Percentiles rank a stretch among this genome's conserved stretches.
phyloP scores from a whole-genome alignment of 2,888 invertebrate genomes.

The Nemotelus pantherinus region DNA sequence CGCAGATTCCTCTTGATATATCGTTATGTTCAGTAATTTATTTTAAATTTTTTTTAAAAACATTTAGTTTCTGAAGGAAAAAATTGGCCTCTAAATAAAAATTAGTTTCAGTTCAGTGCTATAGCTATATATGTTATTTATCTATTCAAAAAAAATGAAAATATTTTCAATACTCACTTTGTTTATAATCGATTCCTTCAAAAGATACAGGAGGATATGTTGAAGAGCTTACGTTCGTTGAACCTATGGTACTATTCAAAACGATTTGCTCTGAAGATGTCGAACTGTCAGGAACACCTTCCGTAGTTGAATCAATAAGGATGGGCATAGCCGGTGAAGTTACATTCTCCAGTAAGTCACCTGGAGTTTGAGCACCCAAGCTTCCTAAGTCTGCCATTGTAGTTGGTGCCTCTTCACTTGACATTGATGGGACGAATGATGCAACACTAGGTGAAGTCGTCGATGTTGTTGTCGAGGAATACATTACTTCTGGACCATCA shows the following conservation, averaged over 20 bases:
- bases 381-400: background rate
- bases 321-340: background rate
- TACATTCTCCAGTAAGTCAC: background rate
- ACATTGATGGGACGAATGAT: background rate
- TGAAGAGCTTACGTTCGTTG: constrained; percentile 51
- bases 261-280: background rate
- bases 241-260: constrained; percentile 44
- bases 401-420: background rate
- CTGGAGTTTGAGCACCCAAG: background rate
- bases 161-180: constrained; percentile 56
- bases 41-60: no score
- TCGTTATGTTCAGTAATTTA: no score
- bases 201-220: constrained; percentile 57
- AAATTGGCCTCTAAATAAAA: no score
- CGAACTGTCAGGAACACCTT: background rate
- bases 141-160: background rate
- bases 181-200: constrained; percentile 64
- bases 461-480: background rate
- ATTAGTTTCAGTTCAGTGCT: no score
- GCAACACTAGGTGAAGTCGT: background rate
- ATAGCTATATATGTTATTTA: no score
- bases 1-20: no score
- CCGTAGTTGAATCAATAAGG: constrained; percentile 31
- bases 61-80: no score
- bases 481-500: background rate